phyloP scores from a whole-genome alignment of 2,797 vertebrate genomes.

The Cheirogaleus major region DNA sequence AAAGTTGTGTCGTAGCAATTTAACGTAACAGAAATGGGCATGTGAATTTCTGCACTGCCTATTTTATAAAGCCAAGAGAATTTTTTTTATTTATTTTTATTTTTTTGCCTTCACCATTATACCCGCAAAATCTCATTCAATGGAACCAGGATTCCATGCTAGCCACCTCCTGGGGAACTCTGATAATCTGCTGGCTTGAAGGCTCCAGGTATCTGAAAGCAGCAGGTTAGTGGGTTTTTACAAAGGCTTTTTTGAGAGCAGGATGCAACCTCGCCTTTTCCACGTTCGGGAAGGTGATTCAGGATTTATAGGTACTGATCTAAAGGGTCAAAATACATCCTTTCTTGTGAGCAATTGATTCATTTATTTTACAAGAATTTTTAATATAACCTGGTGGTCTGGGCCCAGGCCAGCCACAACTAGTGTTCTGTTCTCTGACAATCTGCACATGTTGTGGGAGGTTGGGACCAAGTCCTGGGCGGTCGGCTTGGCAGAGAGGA shows the following conservation, averaged over 20 bases:
- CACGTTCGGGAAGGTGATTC: neutral
- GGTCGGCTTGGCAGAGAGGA: neutral
- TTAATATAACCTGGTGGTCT: neutral
- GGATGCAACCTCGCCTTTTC: neutral
- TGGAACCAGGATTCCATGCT: neutral
- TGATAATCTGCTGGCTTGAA: neutral
- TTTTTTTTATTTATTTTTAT: neutral
- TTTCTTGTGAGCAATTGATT: neutral
- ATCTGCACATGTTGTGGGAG: accelerated
- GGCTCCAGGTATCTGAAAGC: neutral
- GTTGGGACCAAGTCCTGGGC: neutral
- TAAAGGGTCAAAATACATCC: neutral
- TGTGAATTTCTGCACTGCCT: neutral
- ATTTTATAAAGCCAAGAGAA: neutral
- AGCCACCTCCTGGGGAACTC: neutral
- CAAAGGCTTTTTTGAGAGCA: neutral
- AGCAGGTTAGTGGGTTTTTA: neutral
- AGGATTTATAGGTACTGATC: neutral
- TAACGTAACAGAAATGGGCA: neutral
- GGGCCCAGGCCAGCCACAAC: neutral
- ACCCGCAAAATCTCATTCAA: neutral
- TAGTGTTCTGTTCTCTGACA: neutral
- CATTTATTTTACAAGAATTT: neutral
- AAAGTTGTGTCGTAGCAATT: no score
- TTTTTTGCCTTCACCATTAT: neutral